Evolutionary conservation across 2,113 vertebrate species (phyloP).

Genomic region (Cromileptes altivelis): DNA sequence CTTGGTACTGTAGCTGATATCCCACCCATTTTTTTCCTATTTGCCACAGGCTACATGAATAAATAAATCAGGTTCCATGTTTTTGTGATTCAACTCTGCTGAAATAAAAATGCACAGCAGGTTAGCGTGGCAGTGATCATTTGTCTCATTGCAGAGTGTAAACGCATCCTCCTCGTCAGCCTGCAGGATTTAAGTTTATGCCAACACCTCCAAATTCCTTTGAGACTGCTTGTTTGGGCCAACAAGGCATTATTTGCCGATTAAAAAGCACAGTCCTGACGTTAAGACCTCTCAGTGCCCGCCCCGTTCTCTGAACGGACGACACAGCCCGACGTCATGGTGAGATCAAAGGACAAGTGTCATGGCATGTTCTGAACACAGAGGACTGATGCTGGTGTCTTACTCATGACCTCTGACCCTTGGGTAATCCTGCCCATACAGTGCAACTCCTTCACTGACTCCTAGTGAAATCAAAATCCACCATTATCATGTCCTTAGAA

Average conservation of each 20-base stretch:
- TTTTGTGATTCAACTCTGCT: background rate
- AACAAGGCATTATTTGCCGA: background rate
- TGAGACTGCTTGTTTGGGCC: background rate
- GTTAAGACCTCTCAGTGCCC: background rate
- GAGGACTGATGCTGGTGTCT: slow-evolving; percentile 13
- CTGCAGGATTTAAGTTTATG: background rate
- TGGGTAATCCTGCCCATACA: slow-evolving; percentile 1
- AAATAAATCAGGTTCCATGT: background rate
- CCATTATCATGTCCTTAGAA: background rate
- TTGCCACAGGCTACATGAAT: too few relatives aligned
- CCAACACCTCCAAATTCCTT: background rate
- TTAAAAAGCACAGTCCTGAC: slow-evolving; percentile 18
- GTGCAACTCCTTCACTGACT: background rate
- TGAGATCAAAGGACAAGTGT: background rate
- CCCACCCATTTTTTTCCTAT: background rate
- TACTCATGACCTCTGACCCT: slow-evolving; percentile 13
- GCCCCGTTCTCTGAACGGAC: background rate
- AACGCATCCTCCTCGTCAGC: background rate
- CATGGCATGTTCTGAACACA: background rate
- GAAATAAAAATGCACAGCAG: background rate
- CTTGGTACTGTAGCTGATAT: background rate
- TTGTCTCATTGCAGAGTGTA: background rate
- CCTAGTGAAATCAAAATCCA: background rate
- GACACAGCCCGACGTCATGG: slow-evolving; percentile 2
- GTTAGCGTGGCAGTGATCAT: background rate